Conservation (phyloP, 1,140 invertebrate species). For the Megalonaias nervosa region DNA sequence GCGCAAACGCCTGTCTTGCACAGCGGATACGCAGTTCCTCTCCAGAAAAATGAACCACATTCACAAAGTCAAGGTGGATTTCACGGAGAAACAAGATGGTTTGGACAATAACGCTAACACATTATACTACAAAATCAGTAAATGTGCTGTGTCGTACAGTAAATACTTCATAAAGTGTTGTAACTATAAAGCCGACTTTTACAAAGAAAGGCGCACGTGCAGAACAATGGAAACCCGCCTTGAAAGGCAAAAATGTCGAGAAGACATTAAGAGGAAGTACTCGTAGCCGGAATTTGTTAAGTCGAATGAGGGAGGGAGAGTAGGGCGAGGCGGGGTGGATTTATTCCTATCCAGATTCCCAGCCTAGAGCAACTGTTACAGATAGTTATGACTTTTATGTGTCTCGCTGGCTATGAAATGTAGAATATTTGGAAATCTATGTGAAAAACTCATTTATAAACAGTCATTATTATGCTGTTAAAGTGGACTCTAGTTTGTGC, state of each 20-base stretch:
- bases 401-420: too few relatives aligned
- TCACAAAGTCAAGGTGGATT: constrained; percentile 19
- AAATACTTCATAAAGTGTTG: constrained; percentile 32
- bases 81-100: neutral
- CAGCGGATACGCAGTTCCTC: constrained; percentile 8
- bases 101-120: constrained; percentile 12
- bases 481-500: too few relatives aligned
- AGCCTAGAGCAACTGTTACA: too few relatives aligned
- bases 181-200: constrained; percentile 18
- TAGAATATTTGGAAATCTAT: too few relatives aligned
- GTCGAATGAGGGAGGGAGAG: too few relatives aligned
- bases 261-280: constrained; percentile 8
- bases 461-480: too few relatives aligned
- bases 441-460: too few relatives aligned
- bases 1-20: constrained; percentile 10
- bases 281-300: neutral
- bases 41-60: constrained; percentile 9
- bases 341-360: too few relatives aligned
- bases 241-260: constrained; percentile 18
- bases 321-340: too few relatives aligned
- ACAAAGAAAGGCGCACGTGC: constrained; percentile 19
- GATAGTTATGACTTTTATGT: too few relatives aligned
- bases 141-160: constrained; percentile 10
- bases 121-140: constrained; percentile 19
- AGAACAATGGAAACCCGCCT: neutral